Conservation (phyloP, 2,888 invertebrate species). For the Trachelus stipa region DNA sequence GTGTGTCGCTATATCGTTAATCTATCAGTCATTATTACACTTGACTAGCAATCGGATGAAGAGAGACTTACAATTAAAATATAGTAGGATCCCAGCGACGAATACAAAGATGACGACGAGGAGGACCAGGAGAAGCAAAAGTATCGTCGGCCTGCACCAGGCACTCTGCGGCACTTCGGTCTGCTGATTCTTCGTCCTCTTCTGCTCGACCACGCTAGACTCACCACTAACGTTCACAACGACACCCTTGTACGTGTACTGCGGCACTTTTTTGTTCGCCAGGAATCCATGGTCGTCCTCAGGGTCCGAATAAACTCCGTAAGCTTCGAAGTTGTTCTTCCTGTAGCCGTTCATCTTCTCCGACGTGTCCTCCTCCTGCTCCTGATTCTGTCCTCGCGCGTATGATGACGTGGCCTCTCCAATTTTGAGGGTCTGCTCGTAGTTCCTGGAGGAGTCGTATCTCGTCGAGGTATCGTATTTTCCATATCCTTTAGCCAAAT, state of each 20-base stretch:
- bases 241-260: constrained; percentile 62
- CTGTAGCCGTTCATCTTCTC: constrained; percentile 63
- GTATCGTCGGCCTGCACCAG: constrained; percentile 71
- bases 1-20: too few relatives aligned
- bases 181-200: constrained; percentile 55
- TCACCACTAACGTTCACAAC: constrained; percentile 64
- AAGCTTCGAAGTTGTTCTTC: constrained; percentile 65
- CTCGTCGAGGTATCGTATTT: constrained; percentile 52
- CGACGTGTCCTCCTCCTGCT: constrained; percentile 24
- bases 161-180: constrained; percentile 66
- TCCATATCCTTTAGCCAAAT: constrained; percentile 25
- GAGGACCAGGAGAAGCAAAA: constrained; percentile 70
- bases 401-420: constrained; percentile 41
- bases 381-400: constrained; percentile 10
- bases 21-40: too few relatives aligned
- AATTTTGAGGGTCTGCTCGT: constrained; percentile 62
- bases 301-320: constrained; percentile 63
- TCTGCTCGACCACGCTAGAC: constrained; percentile 62
- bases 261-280: constrained; percentile 58
- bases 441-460: constrained; percentile 55
- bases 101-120: constrained; percentile 72
- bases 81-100: constrained; percentile 72
- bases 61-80: constrained; percentile 72
- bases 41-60: constrained; percentile 17
- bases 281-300: constrained; percentile 64